phyloP scores from a whole-genome alignment of 1,140 invertebrate species.

The Homalodisca vitripennis region DNA sequence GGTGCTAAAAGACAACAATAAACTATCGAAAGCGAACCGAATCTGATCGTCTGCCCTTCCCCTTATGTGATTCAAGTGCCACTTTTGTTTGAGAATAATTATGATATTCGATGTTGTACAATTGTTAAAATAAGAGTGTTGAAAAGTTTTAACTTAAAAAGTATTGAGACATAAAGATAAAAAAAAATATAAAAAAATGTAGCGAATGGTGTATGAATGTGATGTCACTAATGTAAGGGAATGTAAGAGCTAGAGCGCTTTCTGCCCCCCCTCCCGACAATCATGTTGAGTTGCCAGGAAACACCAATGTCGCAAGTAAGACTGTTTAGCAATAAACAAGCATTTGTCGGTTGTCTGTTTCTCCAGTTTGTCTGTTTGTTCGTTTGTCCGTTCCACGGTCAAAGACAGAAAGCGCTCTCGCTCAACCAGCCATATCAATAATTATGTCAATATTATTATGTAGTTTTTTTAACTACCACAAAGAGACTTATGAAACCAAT shows the following conservation, averaged over 20 bases:
- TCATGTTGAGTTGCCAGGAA: neutral
- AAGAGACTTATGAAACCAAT: slow-evolving; percentile 23
- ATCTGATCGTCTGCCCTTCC: slow-evolving; percentile 27
- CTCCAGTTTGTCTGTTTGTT: slow-evolving; percentile 1
- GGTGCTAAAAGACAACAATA: neutral
- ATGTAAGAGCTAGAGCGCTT: neutral
- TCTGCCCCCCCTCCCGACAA: neutral
- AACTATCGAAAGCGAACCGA: neutral
- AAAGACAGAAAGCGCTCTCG: neutral
- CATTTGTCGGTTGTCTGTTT: neutral
- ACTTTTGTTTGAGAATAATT: slow-evolving; percentile 44
- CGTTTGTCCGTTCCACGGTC: slow-evolving; percentile 8
- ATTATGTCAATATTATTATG: slow-evolving; percentile 21
- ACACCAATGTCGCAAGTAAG: slow-evolving; percentile 7
- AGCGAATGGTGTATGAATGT: slow-evolving; percentile 18
- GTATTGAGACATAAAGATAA: slow-evolving; percentile 18
- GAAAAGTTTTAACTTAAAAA: slow-evolving; percentile 29
- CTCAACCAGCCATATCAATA: slow-evolving; percentile 25
- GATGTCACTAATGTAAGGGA: slow-evolving; percentile 23
- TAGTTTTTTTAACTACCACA: slow-evolving; percentile 19
- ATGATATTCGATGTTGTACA: slow-evolving; percentile 40
- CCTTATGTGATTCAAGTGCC: slow-evolving; percentile 45
- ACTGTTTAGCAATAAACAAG: slow-evolving; percentile 7
- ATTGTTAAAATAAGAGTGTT: slow-evolving; percentile 29
- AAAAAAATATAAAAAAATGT: slow-evolving; percentile 24